A percentile compares a stretch with the other conserved stretches of the same genome.
Evolutionary conservation across 2,888 invertebrate genomes (phyloP).

Genomic region (Cyrtodaria siliqua): DNA sequence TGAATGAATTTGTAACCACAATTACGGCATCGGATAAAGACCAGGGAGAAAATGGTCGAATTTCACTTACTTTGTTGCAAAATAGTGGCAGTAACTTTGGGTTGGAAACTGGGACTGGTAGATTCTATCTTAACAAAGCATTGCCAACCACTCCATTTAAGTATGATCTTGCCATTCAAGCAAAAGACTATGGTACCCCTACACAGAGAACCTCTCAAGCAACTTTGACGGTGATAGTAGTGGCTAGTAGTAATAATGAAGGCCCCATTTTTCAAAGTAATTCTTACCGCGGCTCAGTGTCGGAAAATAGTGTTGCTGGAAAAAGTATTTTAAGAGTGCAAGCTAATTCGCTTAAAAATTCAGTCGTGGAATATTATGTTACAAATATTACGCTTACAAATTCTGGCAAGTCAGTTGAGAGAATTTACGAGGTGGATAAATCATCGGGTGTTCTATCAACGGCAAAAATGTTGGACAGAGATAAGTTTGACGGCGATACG

Average conservation of each 20-base stretch:
- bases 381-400: conserved; percentile 89
- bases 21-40: conserved; percentile 95
- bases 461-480: conserved; percentile 74
- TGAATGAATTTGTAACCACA: conserved; percentile 90
- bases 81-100: conserved; percentile 50
- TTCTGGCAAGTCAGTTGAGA: conserved; percentile 86
- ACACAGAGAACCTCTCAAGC: conserved; percentile 52
- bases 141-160: conserved; percentile 56
- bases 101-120: conserved; percentile 60
- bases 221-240: conserved; percentile 65
- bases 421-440: conserved; percentile 75
- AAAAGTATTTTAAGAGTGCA: conserved; percentile 93
- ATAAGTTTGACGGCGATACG: conserved; percentile 70
- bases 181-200: conserved; percentile 68
- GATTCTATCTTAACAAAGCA: conserved; percentile 55
- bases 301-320: conserved; percentile 95
- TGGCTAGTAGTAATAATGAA: conserved; percentile 35
- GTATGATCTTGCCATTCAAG: conserved; percentile 67
- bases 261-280: conserved; percentile 70
- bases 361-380: conserved; percentile 94
- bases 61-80: conserved; percentile 91
- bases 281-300: conserved; percentile 91
- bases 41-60: conserved; percentile 95
- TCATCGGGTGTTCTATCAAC: conserved; percentile 74
- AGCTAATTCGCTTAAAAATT: conserved; percentile 66